Evolutionary conservation across 2,113 vertebrate species (phyloP), one percentile per base, ranked within the genome.

Genomic region (Odontophorus gujanensis): DNA sequence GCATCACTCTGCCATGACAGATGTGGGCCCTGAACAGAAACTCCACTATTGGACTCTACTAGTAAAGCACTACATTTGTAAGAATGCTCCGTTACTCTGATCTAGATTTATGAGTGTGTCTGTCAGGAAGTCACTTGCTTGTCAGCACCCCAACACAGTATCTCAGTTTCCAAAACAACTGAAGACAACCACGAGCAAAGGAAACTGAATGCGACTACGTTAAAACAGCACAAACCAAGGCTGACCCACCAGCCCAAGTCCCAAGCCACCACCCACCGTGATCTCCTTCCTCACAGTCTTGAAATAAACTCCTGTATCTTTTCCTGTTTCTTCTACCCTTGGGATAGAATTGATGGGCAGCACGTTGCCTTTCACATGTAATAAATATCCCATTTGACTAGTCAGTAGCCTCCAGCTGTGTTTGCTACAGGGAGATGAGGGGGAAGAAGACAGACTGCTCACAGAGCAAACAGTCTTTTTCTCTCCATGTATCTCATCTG

Each of bases 21-120:
- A 24, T 19, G 11, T 0, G 0, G 5, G 5, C 58, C 71, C 67
- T 18, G 13, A 1, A 28, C 12, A 51, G 48, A 38, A 71, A 50
- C 34, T 36, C 47, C 19, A 20, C 40, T 36, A 40, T n/a, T 4
- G 4, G 22, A 48, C 48, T 28, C 34, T 0, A 3, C 7, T 42
- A 38, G 4, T 38, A 34, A 24, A 75, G 57, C 15, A 2, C 9
- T 4, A 13, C 14, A 47, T 78, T 24, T 50, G 1, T 42, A 26
- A 32, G 3, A 76, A 16, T 1, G 11, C 20, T 71, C 25, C 34
- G 15, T 67, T 86, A 34, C 66, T 36, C 34, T 72, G 16, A 50
- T 34, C 58, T 66, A 57, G 26, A 50, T 22, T 12, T 21, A 4
- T 24, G 85, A 73, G 12, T 3, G 4, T 71, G 16, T 38, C 14